Base-by-base conservation (phyloP, 1,140 invertebrate genomes). In the Formica selysi region DNA sequence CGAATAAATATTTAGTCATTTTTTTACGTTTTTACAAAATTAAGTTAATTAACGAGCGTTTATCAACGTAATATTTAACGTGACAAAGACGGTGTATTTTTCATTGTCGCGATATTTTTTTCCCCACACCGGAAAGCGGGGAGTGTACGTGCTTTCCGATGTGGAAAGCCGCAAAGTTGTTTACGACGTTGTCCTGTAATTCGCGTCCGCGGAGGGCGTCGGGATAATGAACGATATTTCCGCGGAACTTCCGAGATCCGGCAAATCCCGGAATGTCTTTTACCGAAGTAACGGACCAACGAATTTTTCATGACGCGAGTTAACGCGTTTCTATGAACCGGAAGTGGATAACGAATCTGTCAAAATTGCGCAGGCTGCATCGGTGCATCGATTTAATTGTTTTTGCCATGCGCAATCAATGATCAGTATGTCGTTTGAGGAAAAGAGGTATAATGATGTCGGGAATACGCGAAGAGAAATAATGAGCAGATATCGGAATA, bases 181-280 rank as follows among this genome's bases (percentile, higher is more conserved):
- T 87, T 87, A 85, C 86, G 13, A 10, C 48, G 62, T 70, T 76
- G 70, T 87, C 54, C 71, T 10, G 51, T 87, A 22, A 22, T 76
- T 74, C 22, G 22, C 22, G 22, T 73, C 10, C 22, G 8, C 8
- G 11, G 29, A 36, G 38, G 29, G 59, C 22, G 38, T 48, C 29
- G 16, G n/a, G n/a, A 68, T 85, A 78, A 87, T 51, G 86, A 48
- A 88, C 86, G 86, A 81, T 76, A 85, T 83, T 88, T 78, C 64
- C 62, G 11, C 65, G 19, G 29, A 88, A 87, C 86, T 87, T 88
- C 4, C 32, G 3, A 32, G 32, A 32, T 32, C 32, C 32, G 32
- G 29, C 51, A 32, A 64, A 19, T 1, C 44, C 54, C n/a, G 19
- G 51, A 10, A 44, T 51, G 48, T 57, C 70, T 36, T 41, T 54